Percentiles rank a stretch among this genome's conserved stretches.
Conservation (phyloP, 2,888 invertebrate species). For the Sminthurides aquaticus region DNA sequence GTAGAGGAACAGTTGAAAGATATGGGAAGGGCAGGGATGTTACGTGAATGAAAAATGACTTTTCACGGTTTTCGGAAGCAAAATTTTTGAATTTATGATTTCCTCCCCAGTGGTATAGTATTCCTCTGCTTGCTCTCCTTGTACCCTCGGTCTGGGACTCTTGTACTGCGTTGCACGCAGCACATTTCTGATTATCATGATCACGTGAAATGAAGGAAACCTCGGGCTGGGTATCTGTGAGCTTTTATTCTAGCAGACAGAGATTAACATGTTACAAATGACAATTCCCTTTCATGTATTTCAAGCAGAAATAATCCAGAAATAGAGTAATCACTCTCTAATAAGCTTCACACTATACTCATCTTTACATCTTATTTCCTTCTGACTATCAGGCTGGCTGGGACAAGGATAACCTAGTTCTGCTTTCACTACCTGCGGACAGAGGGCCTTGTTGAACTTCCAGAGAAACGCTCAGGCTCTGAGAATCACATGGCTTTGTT, state of each 20-base stretch:
- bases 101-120: too few relatives aligned
- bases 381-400: not conserved
- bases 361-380: not conserved
- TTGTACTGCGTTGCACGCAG: too few relatives aligned
- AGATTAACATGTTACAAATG: conserved; percentile 43
- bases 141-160: not conserved
- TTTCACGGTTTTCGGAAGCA: conserved; percentile 44
- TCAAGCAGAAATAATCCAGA: conserved; percentile 18
- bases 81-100: conserved; percentile 44
- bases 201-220: too few relatives aligned
- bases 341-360: not conserved
- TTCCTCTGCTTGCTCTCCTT: conserved; percentile 10
- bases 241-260: not conserved
- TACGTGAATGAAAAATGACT: conserved; percentile 43
- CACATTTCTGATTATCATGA: not conserved
- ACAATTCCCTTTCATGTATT: conserved; percentile 24
- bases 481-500: too few relatives aligned
- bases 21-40: conserved; percentile 19
- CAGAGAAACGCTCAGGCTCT: too few relatives aligned
- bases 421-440: not conserved
- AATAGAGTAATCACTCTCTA: not conserved
- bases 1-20: not conserved
- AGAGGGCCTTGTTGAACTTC: not conserved
- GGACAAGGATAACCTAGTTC: not conserved
- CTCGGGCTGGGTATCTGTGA: not conserved